Evolutionary conservation across 2,113 vertebrate species (phyloP), one percentile per base, ranked within the genome.

Genomic region (Elachura formosa): DNA sequence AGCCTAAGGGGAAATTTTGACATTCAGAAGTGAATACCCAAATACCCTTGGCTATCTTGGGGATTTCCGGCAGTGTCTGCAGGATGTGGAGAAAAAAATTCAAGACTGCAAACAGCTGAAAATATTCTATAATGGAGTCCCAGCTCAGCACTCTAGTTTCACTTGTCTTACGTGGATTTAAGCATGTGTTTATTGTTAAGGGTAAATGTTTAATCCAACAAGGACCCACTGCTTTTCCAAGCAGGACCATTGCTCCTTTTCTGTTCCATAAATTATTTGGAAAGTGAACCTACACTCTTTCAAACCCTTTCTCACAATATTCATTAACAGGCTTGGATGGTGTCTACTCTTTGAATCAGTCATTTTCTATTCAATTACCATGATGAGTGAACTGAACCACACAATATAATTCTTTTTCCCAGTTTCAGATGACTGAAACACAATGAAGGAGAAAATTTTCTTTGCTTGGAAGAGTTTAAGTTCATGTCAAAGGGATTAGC

Each of bases 81-180:
- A 85, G 59, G 79, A 90, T 67, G 67, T 6, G 10, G 46, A 46
- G 58, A 8, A 23, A 85, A 62, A 95, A 93, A 81, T 90, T 88
- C 88, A 71, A 67, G 40, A 63, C 21, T 77, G 51, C 74, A 94
- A 96, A 80, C 88, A 96, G 85, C 88, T 90, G 90, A 96, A 93
- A 93, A 54, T 24, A 8, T 90, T 96, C 91, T 51, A 3, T 18
- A 49, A 31, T 58, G 88, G 51, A 66, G 67, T 66, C 93, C 62
- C 55, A 89, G 78, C 87, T 93, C 78, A 62, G 89, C 29, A 77
- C 17, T 92, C 58, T 9, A 45, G 49, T 68, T 66, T 89, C 38
- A 43, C 45, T 94, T 5, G 1, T 74, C 43, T 91, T 87, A 72
- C 1, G 6, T 87, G 87, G 54, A 93, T 90, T 89, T 74, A 83